Evolutionary conservation across 2,888 invertebrate genomes (phyloP), one percentile per base, ranked within the genome.

Genomic region (Drosophila longiperda): DNA sequence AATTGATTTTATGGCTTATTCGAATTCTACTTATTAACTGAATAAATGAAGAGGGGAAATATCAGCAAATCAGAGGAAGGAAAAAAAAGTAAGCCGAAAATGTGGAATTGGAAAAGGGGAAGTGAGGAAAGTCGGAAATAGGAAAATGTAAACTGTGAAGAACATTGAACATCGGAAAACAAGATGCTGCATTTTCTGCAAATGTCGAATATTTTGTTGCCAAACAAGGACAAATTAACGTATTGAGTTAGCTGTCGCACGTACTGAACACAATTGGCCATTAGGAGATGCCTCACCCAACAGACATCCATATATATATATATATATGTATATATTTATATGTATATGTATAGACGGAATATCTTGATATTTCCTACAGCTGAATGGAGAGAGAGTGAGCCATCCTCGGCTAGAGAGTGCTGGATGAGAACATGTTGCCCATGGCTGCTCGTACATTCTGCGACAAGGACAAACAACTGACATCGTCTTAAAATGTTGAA

Each of bases 201-300:
- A 78, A 73, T 79, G 82, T 73, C 66, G 64, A 81, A 64, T 69
- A 81, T 81, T 80, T 80, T 78, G 78, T 78, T 66, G 75, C 79
- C 82, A 75, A 79, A 73, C 80, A 76, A 79, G 79, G 65, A 82
- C 82, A 82, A 79, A 81, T 81, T 81, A 81, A 82, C 82, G 82
- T 76, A 81, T 81, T 82, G 75, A 76, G 80, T 79, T 81, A 75
- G 81, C 76, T 73, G 58, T 57, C 61, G 79, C 81, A 81, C 81
- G 80, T 82, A 81, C 68, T 62, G 52, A 61, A 82, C 69, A 80
- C 82, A 81, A 81, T 81, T 81, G 80, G 82, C 79, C 79, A 82
- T 82, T 81, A 82, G 55, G 70, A 82, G 80, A 78, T 78, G 79
- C 68, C 82, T 80, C 61, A 61, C 32, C 59, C 48, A 73, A 74